Base-by-base conservation (phyloP, 2,113 vertebrate genomes). In the Amphilophus citrinellus region DNA sequence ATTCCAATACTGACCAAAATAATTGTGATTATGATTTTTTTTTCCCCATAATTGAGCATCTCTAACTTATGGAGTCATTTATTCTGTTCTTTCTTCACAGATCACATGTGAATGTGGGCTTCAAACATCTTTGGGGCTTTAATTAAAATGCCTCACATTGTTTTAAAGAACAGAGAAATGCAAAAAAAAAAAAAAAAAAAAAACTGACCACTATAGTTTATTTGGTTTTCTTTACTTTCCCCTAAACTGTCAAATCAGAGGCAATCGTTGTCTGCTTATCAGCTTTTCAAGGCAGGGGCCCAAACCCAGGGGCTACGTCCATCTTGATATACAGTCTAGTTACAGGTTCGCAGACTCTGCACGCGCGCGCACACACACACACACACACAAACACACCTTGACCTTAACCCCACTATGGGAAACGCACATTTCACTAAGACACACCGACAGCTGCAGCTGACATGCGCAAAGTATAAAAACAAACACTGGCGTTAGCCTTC, bases 281-380 rank as follows among this genome's bases (percentile, higher is more conserved):
- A 44, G 14, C 37, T 66, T 44, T 1, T 1, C 13, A 66, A 44
- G n/a, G 20, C 37, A 0, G 22, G 22, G 63, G 9, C 0, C 0
- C 14, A n/a, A 30, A 30, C 30, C 30, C 30, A 30, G 30, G 30
- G 30, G 22, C 39, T 39, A 66, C 63, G 44, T 44, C 63, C 63
- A 14, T 66, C 63, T 66, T 44, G 63, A n/a, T 42, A 65, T 24
- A 65, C n/a, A 10, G 37, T 66, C 63, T 44, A 66, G 63, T 11
- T 44, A 37, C 24, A 44, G 39, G 37, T 39, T 24, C 7, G 7
- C 2, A 44, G 44, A 66, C 39, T 24, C 39, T 66, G n/a, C 63
- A 44, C 7, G 63, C 30, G 30, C 30, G 3, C 30, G 30, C 30
- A 3, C 32, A 7, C 32, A 32, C 32, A 5, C 32, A 68, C 65